A percentile compares a stretch with the other conserved stretches of the same genome.
Evolutionary conservation across 2,888 invertebrate genomes (phyloP).

Genomic region (Tiliacea citrago): DNA sequence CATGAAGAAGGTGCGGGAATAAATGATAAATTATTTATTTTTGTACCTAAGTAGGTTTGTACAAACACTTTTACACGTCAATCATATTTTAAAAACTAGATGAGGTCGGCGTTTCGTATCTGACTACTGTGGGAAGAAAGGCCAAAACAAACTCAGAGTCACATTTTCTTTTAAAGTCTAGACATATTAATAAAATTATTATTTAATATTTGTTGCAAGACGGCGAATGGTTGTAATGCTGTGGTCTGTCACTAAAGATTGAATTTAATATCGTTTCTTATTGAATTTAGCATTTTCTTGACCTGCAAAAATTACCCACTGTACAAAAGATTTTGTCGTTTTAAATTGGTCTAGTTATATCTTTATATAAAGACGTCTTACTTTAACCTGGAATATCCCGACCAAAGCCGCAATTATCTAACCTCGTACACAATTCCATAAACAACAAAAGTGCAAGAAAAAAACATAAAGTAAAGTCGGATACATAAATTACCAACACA

Average conservation of each 20-base stretch:
- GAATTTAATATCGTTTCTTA: neutral
- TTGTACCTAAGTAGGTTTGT: too few relatives aligned
- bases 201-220: too few relatives aligned
- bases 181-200: too few relatives aligned
- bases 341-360: neutral
- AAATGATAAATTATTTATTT: neutral
- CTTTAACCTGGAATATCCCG: neutral
- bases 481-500: conserved; percentile 40
- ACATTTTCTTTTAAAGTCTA: too few relatives aligned
- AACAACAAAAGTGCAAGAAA: neutral
- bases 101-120: too few relatives aligned
- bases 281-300: neutral
- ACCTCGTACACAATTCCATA: neutral
- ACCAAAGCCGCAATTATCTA: neutral
- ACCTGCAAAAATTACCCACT: neutral
- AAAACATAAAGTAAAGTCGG: conserved; percentile 22
- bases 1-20: neutral
- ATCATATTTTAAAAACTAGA: too few relatives aligned
- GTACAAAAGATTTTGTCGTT: neutral
- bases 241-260: neutral
- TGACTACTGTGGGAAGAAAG: too few relatives aligned
- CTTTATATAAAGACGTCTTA: neutral
- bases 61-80: too few relatives aligned
- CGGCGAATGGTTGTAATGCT: neutral
- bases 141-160: too few relatives aligned